Percentiles rank a stretch among this genome's conserved stretches.
These are phyloP conservation scores for Hyalella azteca DNA, from an alignment of 2,888 invertebrate genomes.

Conservation along the genomic window DNA sequence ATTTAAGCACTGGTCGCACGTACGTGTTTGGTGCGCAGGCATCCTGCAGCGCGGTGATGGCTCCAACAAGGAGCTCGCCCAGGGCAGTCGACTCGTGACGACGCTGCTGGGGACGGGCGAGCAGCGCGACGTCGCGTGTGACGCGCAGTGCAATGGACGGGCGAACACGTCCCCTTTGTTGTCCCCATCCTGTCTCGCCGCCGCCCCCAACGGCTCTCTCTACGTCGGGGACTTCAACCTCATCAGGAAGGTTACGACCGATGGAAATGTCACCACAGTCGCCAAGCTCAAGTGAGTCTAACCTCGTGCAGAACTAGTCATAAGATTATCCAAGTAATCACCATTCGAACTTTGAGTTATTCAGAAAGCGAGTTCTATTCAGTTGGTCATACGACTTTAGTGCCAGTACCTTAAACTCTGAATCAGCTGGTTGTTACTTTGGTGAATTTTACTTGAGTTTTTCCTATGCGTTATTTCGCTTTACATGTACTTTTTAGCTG, in stretches of 20 bases:
- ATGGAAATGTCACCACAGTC: constrained; percentile 87
- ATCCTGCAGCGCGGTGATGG: constrained; percentile 98
- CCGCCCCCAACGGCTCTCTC: constrained; percentile 93
- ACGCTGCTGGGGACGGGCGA: constrained; percentile 81
- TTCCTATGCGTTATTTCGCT: no score
- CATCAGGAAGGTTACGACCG: constrained; percentile 86
- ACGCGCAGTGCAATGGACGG: constrained; percentile 65
- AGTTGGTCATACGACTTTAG: no score
- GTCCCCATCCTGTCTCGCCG: constrained; percentile 85
- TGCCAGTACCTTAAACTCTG: no score
- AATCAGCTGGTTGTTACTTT: no score
- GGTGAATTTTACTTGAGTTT: no score
- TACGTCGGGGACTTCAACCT: constrained; percentile 97
- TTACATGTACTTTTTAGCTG: no score
- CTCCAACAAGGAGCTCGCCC: constrained; percentile 90
- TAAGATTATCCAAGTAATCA: no score
- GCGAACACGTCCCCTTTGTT: constrained; percentile 80
- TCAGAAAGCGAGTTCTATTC: no score
- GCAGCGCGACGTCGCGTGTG: constrained; percentile 82
- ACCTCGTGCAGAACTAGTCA: no score
- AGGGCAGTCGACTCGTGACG: constrained; percentile 82
- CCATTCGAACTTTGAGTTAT: no score
- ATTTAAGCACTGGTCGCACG: no score
- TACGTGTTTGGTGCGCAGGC: no score
- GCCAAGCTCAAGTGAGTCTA: constrained; percentile 77